Evolutionary conservation across 2,797 vertebrate species (phyloP).

Genomic region (Cirrhinus molitorella): DNA sequence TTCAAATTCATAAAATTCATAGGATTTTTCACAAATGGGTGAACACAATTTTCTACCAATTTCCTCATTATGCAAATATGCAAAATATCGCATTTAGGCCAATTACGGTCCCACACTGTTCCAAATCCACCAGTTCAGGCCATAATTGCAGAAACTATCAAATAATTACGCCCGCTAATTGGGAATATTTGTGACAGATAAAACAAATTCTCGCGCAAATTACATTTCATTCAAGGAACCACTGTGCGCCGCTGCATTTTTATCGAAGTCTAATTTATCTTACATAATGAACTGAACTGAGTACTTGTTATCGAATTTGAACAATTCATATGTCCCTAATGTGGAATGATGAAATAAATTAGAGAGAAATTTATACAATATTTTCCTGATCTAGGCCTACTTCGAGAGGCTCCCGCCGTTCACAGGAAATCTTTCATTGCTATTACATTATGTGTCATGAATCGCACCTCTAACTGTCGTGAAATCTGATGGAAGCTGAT

Average conservation of each 20-base stretch:
- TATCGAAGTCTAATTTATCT: slow-evolving; percentile 98
- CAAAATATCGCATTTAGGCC: slow-evolving; percentile 99
- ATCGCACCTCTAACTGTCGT: slow-evolving; percentile 72
- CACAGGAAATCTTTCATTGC: slow-evolving; percentile 82
- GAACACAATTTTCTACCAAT: slow-evolving; percentile 99
- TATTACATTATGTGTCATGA: slow-evolving; percentile 82
- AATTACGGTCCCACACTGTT: slow-evolving; percentile 99
- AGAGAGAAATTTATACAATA: slow-evolving; percentile 92
- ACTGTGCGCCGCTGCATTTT: slow-evolving; percentile 92
- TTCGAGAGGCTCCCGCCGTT: slow-evolving; percentile 83
- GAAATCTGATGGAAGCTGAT: slow-evolving; percentile 81
- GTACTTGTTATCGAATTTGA: slow-evolving; percentile 99
- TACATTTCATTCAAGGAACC: slow-evolving; percentile 98
- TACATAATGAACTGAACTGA: slow-evolving; percentile 99
- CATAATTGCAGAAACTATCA: slow-evolving; percentile 99
- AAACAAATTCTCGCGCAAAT: slow-evolving; percentile 99
- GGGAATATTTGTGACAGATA: slow-evolving; percentile 99
- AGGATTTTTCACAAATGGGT: slow-evolving; percentile 99
- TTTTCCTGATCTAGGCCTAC: slow-evolving; percentile 85
- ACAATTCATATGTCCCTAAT: slow-evolving; percentile 96
- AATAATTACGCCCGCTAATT: slow-evolving; percentile 99
- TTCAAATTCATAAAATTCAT: slow-evolving; percentile 99
- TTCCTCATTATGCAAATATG: slow-evolving; percentile 99
- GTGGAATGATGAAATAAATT: slow-evolving; percentile 98
- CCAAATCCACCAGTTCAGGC: slow-evolving; percentile 97